phyloP scores from a whole-genome alignment of 92 coral and sea anemone genomes.

The Porites rus region DNA sequence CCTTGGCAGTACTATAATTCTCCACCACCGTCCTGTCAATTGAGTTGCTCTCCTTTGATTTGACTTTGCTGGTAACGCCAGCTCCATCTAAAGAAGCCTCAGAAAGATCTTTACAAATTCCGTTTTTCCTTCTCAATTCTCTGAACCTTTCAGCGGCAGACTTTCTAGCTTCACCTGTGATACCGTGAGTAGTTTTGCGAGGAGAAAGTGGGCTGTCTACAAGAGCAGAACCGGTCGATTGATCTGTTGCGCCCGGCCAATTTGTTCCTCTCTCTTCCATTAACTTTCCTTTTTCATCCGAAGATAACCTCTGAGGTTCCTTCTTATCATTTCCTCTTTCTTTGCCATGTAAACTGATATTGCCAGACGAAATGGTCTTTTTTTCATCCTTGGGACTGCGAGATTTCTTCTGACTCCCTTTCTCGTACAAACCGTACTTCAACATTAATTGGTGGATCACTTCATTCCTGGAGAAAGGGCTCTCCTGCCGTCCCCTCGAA shows the following conservation, averaged over 20 bases:
- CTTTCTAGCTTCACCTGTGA: not conserved
- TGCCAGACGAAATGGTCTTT: no score
- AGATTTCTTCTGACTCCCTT: slow-evolving; percentile 14
- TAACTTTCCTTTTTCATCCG: not conserved
- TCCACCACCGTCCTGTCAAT: not conserved
- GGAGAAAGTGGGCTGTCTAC: not conserved
- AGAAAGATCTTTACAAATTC: not conserved
- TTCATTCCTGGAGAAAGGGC: slow-evolving; percentile 78
- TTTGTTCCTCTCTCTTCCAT: slow-evolving; percentile 1
- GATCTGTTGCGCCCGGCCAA: slow-evolving; percentile 10
- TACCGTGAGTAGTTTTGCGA: not conserved
- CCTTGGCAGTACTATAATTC: not conserved
- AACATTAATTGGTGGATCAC: slow-evolving; percentile 93
- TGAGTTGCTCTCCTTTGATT: not conserved
- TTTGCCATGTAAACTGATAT: not conserved
- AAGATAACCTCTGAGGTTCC: not conserved
- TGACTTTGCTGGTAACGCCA: not conserved
- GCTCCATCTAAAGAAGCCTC: not conserved
- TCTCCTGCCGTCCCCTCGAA: slow-evolving; percentile 26
- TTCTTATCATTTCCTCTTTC: not conserved
- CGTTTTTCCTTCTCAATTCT: slow-evolving; percentile 32
- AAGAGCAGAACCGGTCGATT: not conserved
- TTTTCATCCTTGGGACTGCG: not conserved
- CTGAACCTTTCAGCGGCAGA: slow-evolving; percentile 39
- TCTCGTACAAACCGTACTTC: slow-evolving; percentile 90